Conservation (phyloP, 2,113 vertebrate genomes). For the Harpagus bidentatus region DNA sequence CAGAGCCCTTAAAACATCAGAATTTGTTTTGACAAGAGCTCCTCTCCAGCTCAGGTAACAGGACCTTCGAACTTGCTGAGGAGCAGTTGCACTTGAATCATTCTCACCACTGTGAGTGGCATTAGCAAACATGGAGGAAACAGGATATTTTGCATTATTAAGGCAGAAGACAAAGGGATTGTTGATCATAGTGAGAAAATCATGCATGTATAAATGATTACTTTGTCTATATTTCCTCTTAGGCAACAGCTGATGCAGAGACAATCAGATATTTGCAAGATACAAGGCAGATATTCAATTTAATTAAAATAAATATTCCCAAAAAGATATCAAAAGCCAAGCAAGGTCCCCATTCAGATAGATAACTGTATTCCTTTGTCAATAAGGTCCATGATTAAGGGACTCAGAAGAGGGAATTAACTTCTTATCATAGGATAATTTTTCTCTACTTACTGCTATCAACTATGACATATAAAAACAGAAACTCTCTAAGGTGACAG, state of each 20-base stretch:
- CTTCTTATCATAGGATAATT: not conserved
- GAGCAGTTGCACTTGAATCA: not conserved
- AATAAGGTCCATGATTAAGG: not conserved
- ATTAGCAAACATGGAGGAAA: not conserved
- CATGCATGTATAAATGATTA: conserved; percentile 12
- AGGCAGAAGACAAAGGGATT: conserved; percentile 19
- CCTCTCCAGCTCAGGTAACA: not conserved
- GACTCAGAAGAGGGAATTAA: not conserved
- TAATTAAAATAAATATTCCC: conserved; percentile 57
- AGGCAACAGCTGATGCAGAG: conserved; percentile 8
- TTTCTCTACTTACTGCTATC: conserved; percentile 24
- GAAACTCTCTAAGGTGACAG: not conserved
- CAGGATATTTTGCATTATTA: not conserved
- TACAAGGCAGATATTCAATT: conserved; percentile 43
- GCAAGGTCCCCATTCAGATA: not conserved
- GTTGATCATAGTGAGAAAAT: not conserved
- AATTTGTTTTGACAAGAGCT: not conserved
- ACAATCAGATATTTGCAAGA: conserved; percentile 46
- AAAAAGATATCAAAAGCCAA: conserved; percentile 28
- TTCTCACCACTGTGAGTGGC: not conserved
- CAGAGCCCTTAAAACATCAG: not conserved
- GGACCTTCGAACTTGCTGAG: not conserved
- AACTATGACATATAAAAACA: not conserved
- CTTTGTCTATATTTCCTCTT: conserved; percentile 36
- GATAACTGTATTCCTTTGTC: conserved; percentile 31